Conservation (phyloP, 2,113 vertebrate species). For the Gopherus flavomarginatus region DNA sequence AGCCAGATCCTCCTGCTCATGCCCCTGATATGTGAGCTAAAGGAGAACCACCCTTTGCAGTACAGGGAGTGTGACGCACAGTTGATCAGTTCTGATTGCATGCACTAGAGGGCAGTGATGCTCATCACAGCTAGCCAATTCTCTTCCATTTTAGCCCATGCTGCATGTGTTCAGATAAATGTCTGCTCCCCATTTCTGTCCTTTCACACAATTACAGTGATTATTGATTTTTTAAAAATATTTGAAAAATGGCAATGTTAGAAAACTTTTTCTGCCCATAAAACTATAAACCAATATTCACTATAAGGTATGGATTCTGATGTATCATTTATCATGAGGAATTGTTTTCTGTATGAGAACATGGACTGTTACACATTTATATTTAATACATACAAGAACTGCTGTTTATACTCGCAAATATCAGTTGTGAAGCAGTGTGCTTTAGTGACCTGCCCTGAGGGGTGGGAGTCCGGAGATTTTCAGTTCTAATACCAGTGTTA, state of each 20-base stretch:
- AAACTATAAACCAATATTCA: constrained; percentile 18
- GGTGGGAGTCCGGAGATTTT: neutral
- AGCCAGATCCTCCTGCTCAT: neutral
- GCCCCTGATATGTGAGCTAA: neutral
- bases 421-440: neutral
- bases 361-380: neutral
- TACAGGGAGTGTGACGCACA: neutral
- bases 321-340: constrained; percentile 9
- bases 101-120: neutral
- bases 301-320: neutral
- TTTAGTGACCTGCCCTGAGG: neutral
- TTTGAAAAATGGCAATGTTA: neutral
- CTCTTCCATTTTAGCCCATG: neutral
- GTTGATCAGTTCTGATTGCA: neutral
- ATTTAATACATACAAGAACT: constrained; percentile 11
- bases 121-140: neutral
- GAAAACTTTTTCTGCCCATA: constrained; percentile 2
- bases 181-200: neutral
- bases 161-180: neutral
- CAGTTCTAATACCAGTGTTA: neutral
- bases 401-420: constrained; percentile 5
- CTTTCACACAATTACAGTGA: neutral
- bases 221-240: neutral
- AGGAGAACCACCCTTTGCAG: neutral
- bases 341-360: neutral